Evolutionary conservation across 1,140 invertebrate genomes (phyloP).

Genomic region (Pachypeltis micranthus): DNA sequence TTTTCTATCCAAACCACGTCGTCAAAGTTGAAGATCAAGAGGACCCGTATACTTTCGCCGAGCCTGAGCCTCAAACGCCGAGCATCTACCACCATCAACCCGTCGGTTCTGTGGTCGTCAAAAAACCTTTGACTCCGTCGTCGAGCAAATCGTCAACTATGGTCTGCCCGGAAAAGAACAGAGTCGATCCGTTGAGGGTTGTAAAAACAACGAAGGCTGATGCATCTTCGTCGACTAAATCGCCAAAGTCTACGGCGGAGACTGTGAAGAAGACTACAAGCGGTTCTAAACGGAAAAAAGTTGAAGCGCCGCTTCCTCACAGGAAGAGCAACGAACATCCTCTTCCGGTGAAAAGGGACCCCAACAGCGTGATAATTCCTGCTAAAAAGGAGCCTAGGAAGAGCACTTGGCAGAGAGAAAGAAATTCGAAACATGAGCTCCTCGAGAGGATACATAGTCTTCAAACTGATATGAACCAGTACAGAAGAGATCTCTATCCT

Average conservation of each 20-base stretch:
- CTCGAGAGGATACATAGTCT: constrained; percentile 29
- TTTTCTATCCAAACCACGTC: constrained; percentile 29
- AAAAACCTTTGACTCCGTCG: constrained; percentile 8
- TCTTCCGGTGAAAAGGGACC: constrained; percentile 10
- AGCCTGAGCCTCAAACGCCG: constrained; percentile 24
- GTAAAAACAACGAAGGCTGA: constrained; percentile 13
- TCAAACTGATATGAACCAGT: constrained; percentile 25
- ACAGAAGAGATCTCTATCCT: constrained; percentile 34
- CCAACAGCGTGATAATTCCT: constrained; percentile 23
- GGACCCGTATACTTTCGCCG: constrained; percentile 28
- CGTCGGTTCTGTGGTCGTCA: neutral
- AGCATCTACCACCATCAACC: constrained; percentile 16
- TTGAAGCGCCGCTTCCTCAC: constrained; percentile 22
- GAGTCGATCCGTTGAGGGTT: neutral
- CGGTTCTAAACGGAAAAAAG: constrained; percentile 34
- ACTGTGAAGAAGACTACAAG: constrained; percentile 41
- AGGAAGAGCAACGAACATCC: neutral
- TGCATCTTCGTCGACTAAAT: constrained; percentile 18
- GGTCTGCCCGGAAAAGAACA: constrained; percentile 12
- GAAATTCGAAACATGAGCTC: constrained; percentile 28
- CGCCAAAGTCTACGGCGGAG: constrained; percentile 40
- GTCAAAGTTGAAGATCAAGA: constrained; percentile 23
- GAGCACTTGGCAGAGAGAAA: constrained; percentile 28
- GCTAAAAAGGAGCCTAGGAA: constrained; percentile 23
- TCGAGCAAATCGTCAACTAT: constrained; percentile 3